Evolutionary conservation across 2,888 invertebrate species (phyloP).

Genomic region (Busseola fusca): DNA sequence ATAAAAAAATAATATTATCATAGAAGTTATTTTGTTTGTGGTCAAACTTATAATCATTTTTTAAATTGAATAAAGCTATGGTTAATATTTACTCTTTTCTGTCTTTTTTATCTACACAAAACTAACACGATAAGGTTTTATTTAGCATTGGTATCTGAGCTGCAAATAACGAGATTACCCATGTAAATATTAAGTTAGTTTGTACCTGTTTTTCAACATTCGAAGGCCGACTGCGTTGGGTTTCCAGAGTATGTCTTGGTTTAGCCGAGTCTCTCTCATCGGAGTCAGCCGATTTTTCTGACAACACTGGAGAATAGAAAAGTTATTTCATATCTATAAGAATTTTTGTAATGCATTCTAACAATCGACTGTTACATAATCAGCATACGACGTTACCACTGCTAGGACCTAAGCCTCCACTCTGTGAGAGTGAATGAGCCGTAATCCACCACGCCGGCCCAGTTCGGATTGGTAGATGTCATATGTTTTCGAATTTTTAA

Average conservation of each 20-base stretch:
- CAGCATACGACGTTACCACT: neutral
- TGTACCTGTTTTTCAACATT: slow-evolving; percentile 95
- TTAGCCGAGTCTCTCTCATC: slow-evolving; percentile 78
- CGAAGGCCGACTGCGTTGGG: slow-evolving; percentile 82
- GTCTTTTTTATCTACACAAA: slow-evolving; percentile 18
- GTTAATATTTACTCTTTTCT: slow-evolving; percentile 13
- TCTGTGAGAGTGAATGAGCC: too few species aligned
- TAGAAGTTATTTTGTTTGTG: slow-evolving; percentile 9
- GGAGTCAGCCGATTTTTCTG: slow-evolving; percentile 76
- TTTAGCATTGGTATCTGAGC: slow-evolving; percentile 7
- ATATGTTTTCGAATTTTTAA: too few species aligned
- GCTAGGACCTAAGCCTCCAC: too few species aligned
- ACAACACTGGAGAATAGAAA: slow-evolving; percentile 68
- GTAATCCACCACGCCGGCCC: too few species aligned
- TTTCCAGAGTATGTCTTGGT: slow-evolving; percentile 77
- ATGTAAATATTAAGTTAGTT: slow-evolving; percentile 44
- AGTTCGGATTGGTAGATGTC: too few species aligned
- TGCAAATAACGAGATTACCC: slow-evolving; percentile 22
- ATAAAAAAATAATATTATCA: neutral
- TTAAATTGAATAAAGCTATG: slow-evolving; percentile 3
- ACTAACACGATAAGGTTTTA: slow-evolving; percentile 27
- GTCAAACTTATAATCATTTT: neutral
- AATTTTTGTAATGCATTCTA: neutral
- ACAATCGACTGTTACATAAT: neutral
- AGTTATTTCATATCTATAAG: neutral